phyloP scores from a whole-genome alignment of 2,113 vertebrate genomes.

The Cebidichthys violaceus region DNA sequence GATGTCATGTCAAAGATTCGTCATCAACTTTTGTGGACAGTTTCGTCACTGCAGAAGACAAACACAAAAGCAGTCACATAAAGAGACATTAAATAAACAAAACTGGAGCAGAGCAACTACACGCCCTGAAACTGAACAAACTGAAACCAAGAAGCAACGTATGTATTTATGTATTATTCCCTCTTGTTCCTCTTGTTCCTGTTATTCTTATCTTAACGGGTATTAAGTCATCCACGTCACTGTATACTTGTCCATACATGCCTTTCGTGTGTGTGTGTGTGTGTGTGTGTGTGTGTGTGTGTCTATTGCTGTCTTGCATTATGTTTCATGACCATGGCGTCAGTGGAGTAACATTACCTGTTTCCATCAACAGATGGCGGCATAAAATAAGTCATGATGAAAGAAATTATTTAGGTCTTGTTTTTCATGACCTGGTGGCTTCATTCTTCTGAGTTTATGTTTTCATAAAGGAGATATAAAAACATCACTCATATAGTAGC shows the following conservation, averaged over 20 bases:
- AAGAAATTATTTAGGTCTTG: conserved; percentile 57
- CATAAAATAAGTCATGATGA: conserved; percentile 58
- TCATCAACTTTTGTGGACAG: neutral
- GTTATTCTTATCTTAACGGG: conserved; percentile 17
- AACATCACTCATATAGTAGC: neutral
- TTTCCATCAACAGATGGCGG: conserved; percentile 75
- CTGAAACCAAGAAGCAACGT: neutral
- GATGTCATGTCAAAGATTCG: neutral
- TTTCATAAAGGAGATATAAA: too few species aligned
- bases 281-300: neutral
- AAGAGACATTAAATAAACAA: neutral
- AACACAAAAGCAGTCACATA: neutral
- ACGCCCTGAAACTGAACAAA: neutral
- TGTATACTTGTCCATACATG: conserved; percentile 13
- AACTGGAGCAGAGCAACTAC: neutral
- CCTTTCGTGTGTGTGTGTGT: neutral
- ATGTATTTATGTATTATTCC: too few species aligned
- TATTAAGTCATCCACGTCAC: neutral
- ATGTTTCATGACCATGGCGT: conserved; percentile 29
- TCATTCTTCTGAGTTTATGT: conserved; percentile 39
- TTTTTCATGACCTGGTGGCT: conserved; percentile 75
- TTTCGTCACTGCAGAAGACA: neutral
- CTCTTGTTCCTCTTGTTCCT: neutral
- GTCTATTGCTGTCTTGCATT: conserved; percentile 35
- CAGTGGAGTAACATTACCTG: conserved; percentile 43